These are phyloP conservation scores for Pogonus chalceus DNA, from an alignment of 1,140 invertebrate genomes.

Conservation along the genomic window DNA sequence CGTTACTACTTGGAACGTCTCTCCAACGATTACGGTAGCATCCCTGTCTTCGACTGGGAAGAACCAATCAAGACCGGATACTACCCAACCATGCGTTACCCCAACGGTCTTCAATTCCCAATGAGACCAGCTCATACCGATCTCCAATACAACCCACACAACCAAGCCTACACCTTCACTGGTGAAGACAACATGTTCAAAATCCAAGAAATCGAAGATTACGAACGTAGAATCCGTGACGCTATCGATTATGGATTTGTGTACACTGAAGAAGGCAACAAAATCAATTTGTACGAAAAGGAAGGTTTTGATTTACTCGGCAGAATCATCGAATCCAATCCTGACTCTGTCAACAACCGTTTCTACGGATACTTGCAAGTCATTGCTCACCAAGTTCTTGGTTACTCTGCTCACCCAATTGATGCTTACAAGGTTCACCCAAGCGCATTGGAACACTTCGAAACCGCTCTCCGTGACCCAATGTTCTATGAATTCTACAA, in stretches of 20 bases:
- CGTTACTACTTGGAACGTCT: too few relatives aligned
- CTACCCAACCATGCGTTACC: slow-evolving; percentile 49
- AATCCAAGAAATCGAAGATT: slow-evolving; percentile 18
- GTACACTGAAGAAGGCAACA: slow-evolving; percentile 27
- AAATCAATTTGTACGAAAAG: slow-evolving; percentile 26
- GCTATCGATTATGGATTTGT: slow-evolving; percentile 39
- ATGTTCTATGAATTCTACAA: slow-evolving; percentile 53
- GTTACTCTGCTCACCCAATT: slow-evolving; percentile 37
- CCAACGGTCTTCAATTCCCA: slow-evolving; percentile 55
- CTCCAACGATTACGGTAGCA: too few relatives aligned
- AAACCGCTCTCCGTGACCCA: slow-evolving; percentile 54
- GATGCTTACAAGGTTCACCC: slow-evolving; percentile 29
- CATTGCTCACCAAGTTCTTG: slow-evolving; percentile 33
- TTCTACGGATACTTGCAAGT: slow-evolving; percentile 47
- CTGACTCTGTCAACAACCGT: slow-evolving; percentile 38
- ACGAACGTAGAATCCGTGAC: slow-evolving; percentile 36
- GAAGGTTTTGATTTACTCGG: slow-evolving; percentile 38
- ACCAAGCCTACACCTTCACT: slow-evolving; percentile 27
- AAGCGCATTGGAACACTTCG: slow-evolving; percentile 37
- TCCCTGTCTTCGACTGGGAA: slow-evolving; percentile 45
- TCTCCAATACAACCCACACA: slow-evolving; percentile 27
- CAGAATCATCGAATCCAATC: slow-evolving; percentile 41
- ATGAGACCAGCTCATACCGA: slow-evolving; percentile 42
- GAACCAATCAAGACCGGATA: slow-evolving; percentile 48
- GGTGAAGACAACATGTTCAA: slow-evolving; percentile 17